Evolutionary conservation across 2,797 vertebrate genomes (phyloP).

Genomic region (Arrhamphus sclerolepis): DNA sequence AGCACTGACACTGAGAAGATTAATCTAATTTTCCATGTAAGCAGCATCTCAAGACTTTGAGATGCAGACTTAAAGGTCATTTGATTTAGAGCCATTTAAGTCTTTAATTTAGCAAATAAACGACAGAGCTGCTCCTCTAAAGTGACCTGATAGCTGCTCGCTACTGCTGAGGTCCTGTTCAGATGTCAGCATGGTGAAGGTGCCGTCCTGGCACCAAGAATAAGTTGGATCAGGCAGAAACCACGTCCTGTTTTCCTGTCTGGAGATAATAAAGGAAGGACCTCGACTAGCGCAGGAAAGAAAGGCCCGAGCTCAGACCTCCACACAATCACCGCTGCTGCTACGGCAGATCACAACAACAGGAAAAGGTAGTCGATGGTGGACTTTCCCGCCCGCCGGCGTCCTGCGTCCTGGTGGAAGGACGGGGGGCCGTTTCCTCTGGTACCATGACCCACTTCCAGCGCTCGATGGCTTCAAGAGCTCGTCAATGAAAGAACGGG

Average conservation of each 20-base stretch:
- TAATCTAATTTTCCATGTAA: no score
- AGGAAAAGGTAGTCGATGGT: constrained; percentile 65
- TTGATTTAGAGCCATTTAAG: no score
- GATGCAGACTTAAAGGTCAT: no score
- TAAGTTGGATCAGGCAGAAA: constrained; percentile 11
- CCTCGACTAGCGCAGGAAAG: constrained; percentile 25
- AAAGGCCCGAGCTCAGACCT: constrained; percentile 9
- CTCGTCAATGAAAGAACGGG: background rate
- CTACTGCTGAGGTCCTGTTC: no score
- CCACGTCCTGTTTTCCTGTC: constrained; percentile 57
- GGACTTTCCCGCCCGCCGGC: constrained; percentile 40
- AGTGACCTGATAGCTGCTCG: no score
- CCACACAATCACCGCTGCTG: constrained; percentile 18
- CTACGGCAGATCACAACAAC: constrained; percentile 60
- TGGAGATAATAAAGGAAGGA: constrained; percentile 11
- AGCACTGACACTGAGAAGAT: no score
- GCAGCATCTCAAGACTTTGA: no score
- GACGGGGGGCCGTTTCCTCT: constrained; percentile 62
- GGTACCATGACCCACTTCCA: constrained; percentile 57
- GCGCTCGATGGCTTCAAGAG: background rate
- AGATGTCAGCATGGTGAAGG: no score
- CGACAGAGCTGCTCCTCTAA: no score
- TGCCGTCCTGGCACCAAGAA: constrained; percentile 21
- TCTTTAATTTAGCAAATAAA: no score
- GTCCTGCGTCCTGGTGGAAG: constrained; percentile 57